Evolutionary conservation across 2,888 invertebrate genomes (phyloP).

Genomic region (Congeria kusceri): DNA sequence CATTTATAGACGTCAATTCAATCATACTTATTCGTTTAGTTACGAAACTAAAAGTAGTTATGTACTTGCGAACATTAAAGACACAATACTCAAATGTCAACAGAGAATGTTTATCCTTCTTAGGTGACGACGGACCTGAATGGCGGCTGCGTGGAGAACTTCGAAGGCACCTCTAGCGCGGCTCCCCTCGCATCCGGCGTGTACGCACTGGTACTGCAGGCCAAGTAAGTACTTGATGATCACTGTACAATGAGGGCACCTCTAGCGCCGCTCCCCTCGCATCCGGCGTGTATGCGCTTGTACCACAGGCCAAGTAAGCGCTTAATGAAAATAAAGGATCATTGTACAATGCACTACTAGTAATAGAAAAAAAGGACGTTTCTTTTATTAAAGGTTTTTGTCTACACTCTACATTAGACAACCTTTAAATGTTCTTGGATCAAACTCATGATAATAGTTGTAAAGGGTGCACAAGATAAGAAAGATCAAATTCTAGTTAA

Average conservation of each 20-base stretch:
- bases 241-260: slow-evolving; percentile 77
- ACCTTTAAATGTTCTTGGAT: too few species aligned
- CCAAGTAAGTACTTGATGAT: slow-evolving; percentile 78
- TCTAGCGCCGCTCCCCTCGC: slow-evolving; percentile 84
- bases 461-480: too few species aligned
- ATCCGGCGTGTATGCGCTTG: slow-evolving; percentile 82
- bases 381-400: too few species aligned
- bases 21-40: too few species aligned
- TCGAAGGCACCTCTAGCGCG: slow-evolving; percentile 84
- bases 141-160: slow-evolving; percentile 81
- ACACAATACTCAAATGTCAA: too few species aligned
- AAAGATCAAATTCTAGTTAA: too few species aligned
- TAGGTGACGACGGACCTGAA: slow-evolving; percentile 83
- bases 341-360: neutral
- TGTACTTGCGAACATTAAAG: too few species aligned
- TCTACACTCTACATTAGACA: too few species aligned
- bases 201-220: slow-evolving; percentile 81
- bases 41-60: too few species aligned
- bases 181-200: slow-evolving; percentile 84
- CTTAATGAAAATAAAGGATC: neutral
- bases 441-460: too few species aligned
- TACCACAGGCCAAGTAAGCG: slow-evolving; percentile 83
- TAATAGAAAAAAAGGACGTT: neutral
- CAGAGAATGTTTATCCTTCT: too few species aligned
- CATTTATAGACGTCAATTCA: too few species aligned